A percentile compares a stretch with the other conserved stretches of the same genome.
These are phyloP conservation scores for Hermaeophaga mercurialis DNA, from an alignment of 2,888 invertebrate genomes.

Conservation along the genomic window DNA sequence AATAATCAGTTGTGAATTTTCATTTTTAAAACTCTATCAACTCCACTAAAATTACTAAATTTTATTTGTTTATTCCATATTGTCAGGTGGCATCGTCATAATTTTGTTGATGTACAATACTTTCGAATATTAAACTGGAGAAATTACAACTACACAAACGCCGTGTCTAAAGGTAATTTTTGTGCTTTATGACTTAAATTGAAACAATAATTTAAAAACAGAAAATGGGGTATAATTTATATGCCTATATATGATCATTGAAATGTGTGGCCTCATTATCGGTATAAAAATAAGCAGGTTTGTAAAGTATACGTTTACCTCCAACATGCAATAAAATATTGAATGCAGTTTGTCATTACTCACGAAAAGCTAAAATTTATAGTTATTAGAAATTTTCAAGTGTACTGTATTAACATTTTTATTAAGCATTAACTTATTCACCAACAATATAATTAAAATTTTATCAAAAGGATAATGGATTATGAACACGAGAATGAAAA, in stretches of 20 bases:
- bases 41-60: no score
- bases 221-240: neutral
- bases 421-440: conserved; percentile 39
- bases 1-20: no score
- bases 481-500: conserved; percentile 30
- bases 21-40: no score
- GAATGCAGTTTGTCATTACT: conserved; percentile 17
- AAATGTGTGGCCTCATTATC: conserved; percentile 13
- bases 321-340: conserved; percentile 19
- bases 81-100: no score
- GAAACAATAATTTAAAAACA: neutral
- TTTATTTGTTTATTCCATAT: no score
- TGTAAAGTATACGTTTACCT: conserved; percentile 14
- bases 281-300: conserved; percentile 12
- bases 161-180: no score
- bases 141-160: no score
- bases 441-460: conserved; percentile 40
- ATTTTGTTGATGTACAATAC: no score
- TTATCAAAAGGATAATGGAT: conserved; percentile 33
- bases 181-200: no score
- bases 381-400: conserved; percentile 11
- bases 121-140: no score
- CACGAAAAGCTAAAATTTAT: conserved; percentile 19
- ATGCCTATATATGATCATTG: conserved; percentile 7
- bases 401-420: conserved; percentile 37